Conservation (phyloP, 1,140 invertebrate genomes). For the Lysiphlebus fabarum region DNA sequence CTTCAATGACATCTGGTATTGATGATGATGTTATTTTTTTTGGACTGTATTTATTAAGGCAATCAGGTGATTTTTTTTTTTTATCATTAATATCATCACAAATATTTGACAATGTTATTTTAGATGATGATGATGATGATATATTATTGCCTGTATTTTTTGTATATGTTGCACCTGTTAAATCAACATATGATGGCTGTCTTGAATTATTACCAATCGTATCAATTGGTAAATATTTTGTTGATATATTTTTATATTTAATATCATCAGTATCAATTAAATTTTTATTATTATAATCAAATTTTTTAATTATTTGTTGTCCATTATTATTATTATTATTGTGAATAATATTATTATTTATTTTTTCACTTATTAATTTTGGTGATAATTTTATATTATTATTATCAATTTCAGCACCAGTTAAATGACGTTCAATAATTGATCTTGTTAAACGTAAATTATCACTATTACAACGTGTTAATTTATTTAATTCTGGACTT, state of each 20-base stretch:
- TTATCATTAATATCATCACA: slow-evolving; percentile 2
- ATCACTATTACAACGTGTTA: slow-evolving; percentile 8
- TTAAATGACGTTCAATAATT: slow-evolving; percentile 33
- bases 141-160: not conserved
- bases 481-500: slow-evolving; percentile 15
- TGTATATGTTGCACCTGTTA: slow-evolving; percentile 26
- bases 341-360: slow-evolving; percentile 7
- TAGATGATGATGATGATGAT: slow-evolving; percentile 13
- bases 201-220: slow-evolving; percentile 5
- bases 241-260: slow-evolving; percentile 14
- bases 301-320: not conserved
- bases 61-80: slow-evolving; percentile 27
- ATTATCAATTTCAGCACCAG: slow-evolving; percentile 34
- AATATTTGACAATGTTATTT: not conserved
- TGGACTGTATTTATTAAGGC: slow-evolving; percentile 30
- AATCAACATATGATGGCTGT: slow-evolving; percentile 24
- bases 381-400: slow-evolving; percentile 7
- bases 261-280: not conserved
- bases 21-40: slow-evolving; percentile 33
- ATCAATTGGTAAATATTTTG: slow-evolving; percentile 23
- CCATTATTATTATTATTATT: not conserved
- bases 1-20: slow-evolving; percentile 43
- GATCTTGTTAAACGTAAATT: slow-evolving; percentile 17
- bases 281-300: too few relatives aligned
- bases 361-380: not conserved